Conservation (phyloP, 2,113 vertebrate genomes). For the Podocnemis expansa region DNA sequence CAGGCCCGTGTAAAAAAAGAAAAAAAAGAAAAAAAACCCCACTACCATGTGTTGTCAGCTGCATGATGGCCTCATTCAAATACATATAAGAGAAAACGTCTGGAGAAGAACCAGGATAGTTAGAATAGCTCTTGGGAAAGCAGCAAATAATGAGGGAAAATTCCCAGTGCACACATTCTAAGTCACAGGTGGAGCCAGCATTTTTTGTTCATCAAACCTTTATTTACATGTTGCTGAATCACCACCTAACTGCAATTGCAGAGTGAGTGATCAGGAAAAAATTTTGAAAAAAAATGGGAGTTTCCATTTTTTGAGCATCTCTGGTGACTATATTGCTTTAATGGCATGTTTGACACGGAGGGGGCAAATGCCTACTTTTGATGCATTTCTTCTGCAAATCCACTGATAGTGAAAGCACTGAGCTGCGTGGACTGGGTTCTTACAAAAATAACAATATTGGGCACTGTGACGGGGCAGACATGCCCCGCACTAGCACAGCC, state of each 20-base stretch:
- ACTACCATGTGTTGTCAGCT: not conserved
- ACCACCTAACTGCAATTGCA: slow-evolving; percentile 14
- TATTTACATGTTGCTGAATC: not conserved
- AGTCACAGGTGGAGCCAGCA: not conserved
- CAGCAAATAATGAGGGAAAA: slow-evolving; percentile 52
- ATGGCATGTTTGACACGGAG: not conserved
- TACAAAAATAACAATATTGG: not conserved
- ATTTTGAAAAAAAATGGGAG: too few species aligned
- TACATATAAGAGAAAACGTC: slow-evolving; percentile 27
- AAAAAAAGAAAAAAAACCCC: not conserved
- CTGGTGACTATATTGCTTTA: not conserved
- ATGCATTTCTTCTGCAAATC: not conserved
- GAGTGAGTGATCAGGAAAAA: not conserved
- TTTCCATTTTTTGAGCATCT: fast-evolving
- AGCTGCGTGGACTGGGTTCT: not conserved
- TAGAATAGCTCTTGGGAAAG: slow-evolving; percentile 27
- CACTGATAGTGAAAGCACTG: not conserved
- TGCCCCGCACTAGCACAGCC: too few species aligned
- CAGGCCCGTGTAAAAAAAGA: not conserved
- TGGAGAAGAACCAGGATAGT: not conserved
- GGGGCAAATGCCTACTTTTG: not conserved
- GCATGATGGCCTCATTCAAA: slow-evolving; percentile 15
- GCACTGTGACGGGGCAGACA: too few species aligned
- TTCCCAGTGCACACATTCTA: slow-evolving; percentile 28
- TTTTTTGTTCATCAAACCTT: slow-evolving; percentile 35